Evolutionary conservation across 2,113 vertebrate genomes (phyloP).

Genomic region (Misgurnus anguillicaudatus): DNA sequence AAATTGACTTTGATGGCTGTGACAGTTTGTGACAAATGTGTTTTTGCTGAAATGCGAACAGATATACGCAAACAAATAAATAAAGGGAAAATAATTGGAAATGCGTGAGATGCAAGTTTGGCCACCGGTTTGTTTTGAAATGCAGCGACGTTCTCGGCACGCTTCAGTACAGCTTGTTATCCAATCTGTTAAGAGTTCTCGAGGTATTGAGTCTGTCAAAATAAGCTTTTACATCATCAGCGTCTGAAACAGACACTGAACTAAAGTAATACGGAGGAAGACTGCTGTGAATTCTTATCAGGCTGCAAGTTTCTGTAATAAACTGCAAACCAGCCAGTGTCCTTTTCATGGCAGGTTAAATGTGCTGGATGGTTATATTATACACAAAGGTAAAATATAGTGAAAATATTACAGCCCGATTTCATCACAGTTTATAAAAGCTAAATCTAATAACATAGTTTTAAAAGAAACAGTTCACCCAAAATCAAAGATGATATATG

Average conservation of each 20-base stretch:
- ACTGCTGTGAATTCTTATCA: slow-evolving; percentile 22
- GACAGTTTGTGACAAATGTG: slow-evolving; percentile 27
- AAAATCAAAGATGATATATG: too few relatives aligned
- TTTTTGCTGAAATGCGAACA: neutral
- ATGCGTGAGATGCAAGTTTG: neutral
- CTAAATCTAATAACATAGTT: too few relatives aligned
- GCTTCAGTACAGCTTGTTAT: slow-evolving; percentile 19
- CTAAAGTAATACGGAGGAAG: neutral
- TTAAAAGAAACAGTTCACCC: too few relatives aligned
- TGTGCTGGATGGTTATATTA: neutral
- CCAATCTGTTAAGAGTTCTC: slow-evolving; percentile 24
- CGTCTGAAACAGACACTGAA: slow-evolving; percentile 11
- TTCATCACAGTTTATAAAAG: too few relatives aligned
- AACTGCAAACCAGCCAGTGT: neutral
- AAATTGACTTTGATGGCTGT: slow-evolving; percentile 23
- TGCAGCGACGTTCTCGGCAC: neutral
- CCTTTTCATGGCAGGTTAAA: neutral
- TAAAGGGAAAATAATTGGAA: slow-evolving; percentile 5
- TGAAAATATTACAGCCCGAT: too few relatives aligned
- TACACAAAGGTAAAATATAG: too few relatives aligned
- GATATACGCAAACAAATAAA: neutral
- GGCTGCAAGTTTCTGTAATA: neutral
- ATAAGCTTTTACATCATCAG: slow-evolving; percentile 36
- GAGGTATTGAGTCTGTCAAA: slow-evolving; percentile 26
- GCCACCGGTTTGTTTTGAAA: slow-evolving; percentile 8